Conservation (phyloP, 2,888 invertebrate species). For the Ceratothoa steindachneri region DNA sequence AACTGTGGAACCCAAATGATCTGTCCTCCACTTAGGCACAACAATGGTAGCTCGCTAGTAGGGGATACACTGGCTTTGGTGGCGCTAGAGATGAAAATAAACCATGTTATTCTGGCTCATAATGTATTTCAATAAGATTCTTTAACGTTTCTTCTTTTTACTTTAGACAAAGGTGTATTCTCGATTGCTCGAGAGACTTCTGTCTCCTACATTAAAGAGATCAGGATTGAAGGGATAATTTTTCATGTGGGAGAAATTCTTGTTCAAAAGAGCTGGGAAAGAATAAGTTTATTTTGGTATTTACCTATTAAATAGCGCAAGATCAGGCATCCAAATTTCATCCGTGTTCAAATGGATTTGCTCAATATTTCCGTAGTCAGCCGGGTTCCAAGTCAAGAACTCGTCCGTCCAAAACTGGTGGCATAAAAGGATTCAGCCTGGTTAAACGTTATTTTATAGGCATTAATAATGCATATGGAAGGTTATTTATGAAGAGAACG, state of each 20-base stretch:
- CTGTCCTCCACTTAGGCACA: constrained; percentile 17
- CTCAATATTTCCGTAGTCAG: constrained; percentile 63
- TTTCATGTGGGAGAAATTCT: no score
- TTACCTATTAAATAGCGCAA: constrained; percentile 66
- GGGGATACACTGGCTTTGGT: constrained; percentile 1
- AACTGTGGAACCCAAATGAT: constrained; percentile 40
- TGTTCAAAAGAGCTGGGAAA: no score
- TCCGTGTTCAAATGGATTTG: constrained; percentile 64
- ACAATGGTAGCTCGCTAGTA: constrained; percentile 29
- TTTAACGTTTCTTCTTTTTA: not conserved
- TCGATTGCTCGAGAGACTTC: not conserved
- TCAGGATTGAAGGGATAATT: no score
- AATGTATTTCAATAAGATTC: not conserved
- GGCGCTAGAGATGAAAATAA: no score
- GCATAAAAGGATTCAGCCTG: constrained; percentile 37
- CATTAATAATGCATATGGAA: no score
- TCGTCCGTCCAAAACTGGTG: constrained; percentile 65
- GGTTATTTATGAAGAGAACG: no score
- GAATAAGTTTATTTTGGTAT: no score
- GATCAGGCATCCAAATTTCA: constrained; percentile 71
- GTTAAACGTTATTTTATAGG: no score
- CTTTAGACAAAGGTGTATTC: not conserved
- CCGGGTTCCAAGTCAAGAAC: constrained; percentile 66
- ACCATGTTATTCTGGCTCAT: no score
- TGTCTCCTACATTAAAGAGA: no score